phyloP scores from a whole-genome alignment of 1,140 invertebrate species.

The Akabosia matsudoensis region DNA sequence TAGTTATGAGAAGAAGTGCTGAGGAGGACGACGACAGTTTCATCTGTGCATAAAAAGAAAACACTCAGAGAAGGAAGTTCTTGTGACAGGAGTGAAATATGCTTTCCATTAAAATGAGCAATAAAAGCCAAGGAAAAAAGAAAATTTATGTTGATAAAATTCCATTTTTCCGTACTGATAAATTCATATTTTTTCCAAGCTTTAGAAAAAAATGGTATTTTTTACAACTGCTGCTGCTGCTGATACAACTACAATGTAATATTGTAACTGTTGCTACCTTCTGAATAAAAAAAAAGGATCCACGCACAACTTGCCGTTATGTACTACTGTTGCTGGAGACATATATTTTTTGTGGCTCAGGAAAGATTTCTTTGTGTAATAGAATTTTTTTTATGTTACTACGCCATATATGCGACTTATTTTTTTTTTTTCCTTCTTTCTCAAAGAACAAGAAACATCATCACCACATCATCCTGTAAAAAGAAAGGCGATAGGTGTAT shows the following conservation, averaged over 20 bases:
- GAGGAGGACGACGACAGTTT: slow-evolving; percentile 42
- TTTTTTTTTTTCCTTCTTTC: slow-evolving; percentile 3
- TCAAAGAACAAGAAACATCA: neutral
- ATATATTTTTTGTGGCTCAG: no score
- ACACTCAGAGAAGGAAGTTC: slow-evolving; percentile 47
- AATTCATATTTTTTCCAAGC: slow-evolving; percentile 45
- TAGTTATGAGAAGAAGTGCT: slow-evolving; percentile 17
- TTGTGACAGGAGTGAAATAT: slow-evolving; percentile 47
- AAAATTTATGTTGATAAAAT: slow-evolving; percentile 48
- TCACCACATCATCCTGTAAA: slow-evolving; percentile 11
- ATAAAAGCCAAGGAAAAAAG: slow-evolving; percentile 48
- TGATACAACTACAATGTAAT: no score
- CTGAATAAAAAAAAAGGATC: no score
- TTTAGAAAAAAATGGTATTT: slow-evolving; percentile 32
- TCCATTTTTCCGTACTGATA: slow-evolving; percentile 48
- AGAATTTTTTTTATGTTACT: no score
- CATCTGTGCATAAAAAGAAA: slow-evolving; percentile 47
- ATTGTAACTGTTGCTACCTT: slow-evolving; percentile 10
- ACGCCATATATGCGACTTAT: no score
- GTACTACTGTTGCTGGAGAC: no score
- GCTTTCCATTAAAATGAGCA: slow-evolving; percentile 47
- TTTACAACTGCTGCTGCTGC: slow-evolving; percentile 14
- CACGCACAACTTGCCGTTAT: no score
- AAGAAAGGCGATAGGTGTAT: slow-evolving; percentile 15
- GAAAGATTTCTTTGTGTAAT: no score